Base-by-base conservation (phyloP, 2,888 invertebrate species). In the Drosophila ustulata region DNA sequence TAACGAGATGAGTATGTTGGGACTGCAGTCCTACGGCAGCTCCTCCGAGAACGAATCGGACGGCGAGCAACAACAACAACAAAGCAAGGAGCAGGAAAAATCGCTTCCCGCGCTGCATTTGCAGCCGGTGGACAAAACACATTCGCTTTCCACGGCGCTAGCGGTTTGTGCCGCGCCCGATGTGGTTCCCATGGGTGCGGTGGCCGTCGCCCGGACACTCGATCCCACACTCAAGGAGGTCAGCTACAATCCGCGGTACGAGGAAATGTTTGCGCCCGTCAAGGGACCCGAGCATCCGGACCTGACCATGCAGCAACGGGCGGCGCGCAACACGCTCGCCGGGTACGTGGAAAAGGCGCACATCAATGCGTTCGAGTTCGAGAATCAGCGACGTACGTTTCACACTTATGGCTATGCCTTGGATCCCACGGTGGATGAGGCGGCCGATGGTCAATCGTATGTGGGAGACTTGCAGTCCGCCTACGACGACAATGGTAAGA, bases 361-460 rank as follows among this genome's bases (percentile, higher is more conserved):
- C 91, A 95, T 99, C 53, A 99, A 97, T 92, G 97, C 97, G 83
- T 99, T 99, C 92, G 97, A 98, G 88, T 99, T 99, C 94, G 99
- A 99, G 92, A 98, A 97, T 91, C 98, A 99, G 91, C 94, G 99
- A 64, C 93, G 98, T 85, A 99, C 98, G 18, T 99, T 99, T 91
- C 95, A 96, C 39, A 98, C 98, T 90, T 98, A 96, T 90, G 98
- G 98, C 3, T 98, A 97, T 93, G 99, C 99, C 0, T 92, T 98
- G 70, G 99, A 99, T 93, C 99, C 99, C 0, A 96, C 98, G 0
- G 95, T 97, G 0, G 96, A 96, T 81, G 93, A 93, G 47, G 85
- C 82, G 0, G 91, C 89, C 0, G 92, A 92, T 66, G 93, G 93
- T 0, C 93, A 94, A 77, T 91, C 92, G 23, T 92, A 93, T 84